Conservation (phyloP, 2,888 invertebrate species). For the Ptychoptera contaminata region DNA sequence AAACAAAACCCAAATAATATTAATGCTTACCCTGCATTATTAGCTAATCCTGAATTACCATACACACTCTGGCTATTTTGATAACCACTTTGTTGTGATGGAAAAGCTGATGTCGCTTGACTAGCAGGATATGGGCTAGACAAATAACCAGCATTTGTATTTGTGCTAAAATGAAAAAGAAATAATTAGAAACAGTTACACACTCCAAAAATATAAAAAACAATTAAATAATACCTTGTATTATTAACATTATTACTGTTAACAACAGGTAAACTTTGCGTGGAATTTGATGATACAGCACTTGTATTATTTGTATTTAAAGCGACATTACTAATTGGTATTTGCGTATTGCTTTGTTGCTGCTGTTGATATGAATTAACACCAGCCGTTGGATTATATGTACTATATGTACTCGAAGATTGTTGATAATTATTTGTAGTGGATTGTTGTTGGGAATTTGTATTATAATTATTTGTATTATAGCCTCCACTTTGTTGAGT, state of each 20-base stretch:
- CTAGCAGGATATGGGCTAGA: conserved; percentile 19
- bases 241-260: conserved; percentile 14
- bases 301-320: conserved; percentile 7
- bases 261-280: conserved; percentile 30
- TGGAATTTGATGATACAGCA: conserved; percentile 18
- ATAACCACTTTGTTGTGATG: conserved; percentile 31
- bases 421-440: conserved; percentile 14
- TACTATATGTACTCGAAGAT: conserved; percentile 18
- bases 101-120: conserved; percentile 27
- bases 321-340: conserved; percentile 8
- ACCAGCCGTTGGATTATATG: conserved; percentile 26
- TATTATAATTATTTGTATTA: conserved; percentile 5
- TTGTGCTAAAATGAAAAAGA: conserved; percentile 20
- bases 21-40: conserved; percentile 30
- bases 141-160: conserved; percentile 31
- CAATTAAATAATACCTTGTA: no score
- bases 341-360: conserved; percentile 15
- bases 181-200: conserved; percentile 4
- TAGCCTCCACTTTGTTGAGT: neutral
- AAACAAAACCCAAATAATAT: neutral
- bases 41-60: conserved; percentile 26
- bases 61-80: conserved; percentile 32
- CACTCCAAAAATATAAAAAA: conserved; percentile 6
- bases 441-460: conserved; percentile 27
- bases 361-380: conserved; percentile 30